phyloP scores from a whole-genome alignment of 1,140 invertebrate species.

The Asobara japonica region DNA sequence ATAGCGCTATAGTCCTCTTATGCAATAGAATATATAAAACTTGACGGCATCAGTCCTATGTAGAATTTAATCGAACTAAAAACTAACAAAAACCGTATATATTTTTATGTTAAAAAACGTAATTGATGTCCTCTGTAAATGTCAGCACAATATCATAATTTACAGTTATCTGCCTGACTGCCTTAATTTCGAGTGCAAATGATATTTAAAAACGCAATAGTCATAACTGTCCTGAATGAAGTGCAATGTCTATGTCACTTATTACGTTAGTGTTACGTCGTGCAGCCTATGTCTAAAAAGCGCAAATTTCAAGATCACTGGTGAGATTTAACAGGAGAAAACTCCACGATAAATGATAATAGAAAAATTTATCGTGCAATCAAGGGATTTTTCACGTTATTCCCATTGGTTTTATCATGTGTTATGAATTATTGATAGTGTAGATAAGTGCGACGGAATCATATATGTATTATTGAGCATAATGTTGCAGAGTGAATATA shows the following conservation, averaged over 20 bases:
- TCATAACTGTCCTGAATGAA: slow-evolving; percentile 26
- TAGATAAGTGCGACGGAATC: slow-evolving; percentile 4
- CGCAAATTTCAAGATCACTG: slow-evolving; percentile 16
- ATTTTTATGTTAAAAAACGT: too few species aligned
- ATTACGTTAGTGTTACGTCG: slow-evolving; percentile 31
- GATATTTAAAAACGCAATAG: slow-evolving; percentile 8
- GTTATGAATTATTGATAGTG: background rate
- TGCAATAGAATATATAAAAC: too few species aligned
- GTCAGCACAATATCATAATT: too few species aligned
- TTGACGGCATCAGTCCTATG: too few species aligned
- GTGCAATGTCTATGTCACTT: slow-evolving; percentile 35
- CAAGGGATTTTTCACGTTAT: background rate
- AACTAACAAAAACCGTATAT: too few species aligned
- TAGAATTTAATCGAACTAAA: too few species aligned
- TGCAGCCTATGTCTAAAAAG: slow-evolving; percentile 36
- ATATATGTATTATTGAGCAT: slow-evolving; percentile 6
- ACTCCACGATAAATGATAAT: slow-evolving; percentile 2
- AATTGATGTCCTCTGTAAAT: too few species aligned
- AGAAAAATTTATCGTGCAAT: background rate
- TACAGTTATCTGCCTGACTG: background rate
- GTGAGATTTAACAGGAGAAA: slow-evolving; percentile 20
- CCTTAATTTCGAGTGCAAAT: background rate
- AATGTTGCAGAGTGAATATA: slow-evolving; percentile 6
- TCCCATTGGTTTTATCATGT: background rate
- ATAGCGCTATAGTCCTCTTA: too few species aligned